phyloP scores from a whole-genome alignment of 2,888 invertebrate genomes.

The Cremastobaeus sp. region DNA sequence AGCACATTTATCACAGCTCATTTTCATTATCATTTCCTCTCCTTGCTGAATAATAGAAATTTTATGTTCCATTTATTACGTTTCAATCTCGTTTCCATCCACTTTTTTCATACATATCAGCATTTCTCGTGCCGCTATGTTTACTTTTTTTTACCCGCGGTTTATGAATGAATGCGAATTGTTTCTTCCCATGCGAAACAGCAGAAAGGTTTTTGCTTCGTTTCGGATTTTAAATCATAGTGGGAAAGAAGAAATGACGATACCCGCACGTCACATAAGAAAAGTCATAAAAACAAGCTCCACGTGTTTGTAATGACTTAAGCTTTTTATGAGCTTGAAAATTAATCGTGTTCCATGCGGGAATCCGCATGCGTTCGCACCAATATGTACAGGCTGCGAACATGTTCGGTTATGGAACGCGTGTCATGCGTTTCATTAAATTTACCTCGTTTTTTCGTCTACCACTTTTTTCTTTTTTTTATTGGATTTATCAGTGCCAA shows the following conservation, averaged over 20 bases:
- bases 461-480: slow-evolving; percentile 32
- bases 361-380: slow-evolving; percentile 28
- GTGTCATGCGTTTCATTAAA: slow-evolving; percentile 53
- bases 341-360: slow-evolving; percentile 48
- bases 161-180: too few relatives aligned
- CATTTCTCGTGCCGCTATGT: too few relatives aligned
- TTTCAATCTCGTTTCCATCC: background rate
- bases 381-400: slow-evolving; percentile 12
- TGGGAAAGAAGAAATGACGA: slow-evolving; percentile 7
- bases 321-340: slow-evolving; percentile 63
- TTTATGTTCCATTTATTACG: background rate
- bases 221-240: slow-evolving; percentile 4
- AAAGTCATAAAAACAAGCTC: slow-evolving; percentile 61
- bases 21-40: background rate
- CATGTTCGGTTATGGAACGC: slow-evolving; percentile 29
- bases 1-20: background rate
- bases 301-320: slow-evolving; percentile 64
- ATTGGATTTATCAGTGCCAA: background rate
- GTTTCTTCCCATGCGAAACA: background rate
- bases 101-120: too few relatives aligned
- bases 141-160: too few relatives aligned
- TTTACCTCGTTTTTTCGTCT: slow-evolving; percentile 19
- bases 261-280: slow-evolving; percentile 55
- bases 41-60: background rate
- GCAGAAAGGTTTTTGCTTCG: slow-evolving; percentile 24